These are phyloP conservation scores for Xylophagus ater DNA, from an alignment of 2,888 invertebrate genomes.

Conservation along the genomic window DNA sequence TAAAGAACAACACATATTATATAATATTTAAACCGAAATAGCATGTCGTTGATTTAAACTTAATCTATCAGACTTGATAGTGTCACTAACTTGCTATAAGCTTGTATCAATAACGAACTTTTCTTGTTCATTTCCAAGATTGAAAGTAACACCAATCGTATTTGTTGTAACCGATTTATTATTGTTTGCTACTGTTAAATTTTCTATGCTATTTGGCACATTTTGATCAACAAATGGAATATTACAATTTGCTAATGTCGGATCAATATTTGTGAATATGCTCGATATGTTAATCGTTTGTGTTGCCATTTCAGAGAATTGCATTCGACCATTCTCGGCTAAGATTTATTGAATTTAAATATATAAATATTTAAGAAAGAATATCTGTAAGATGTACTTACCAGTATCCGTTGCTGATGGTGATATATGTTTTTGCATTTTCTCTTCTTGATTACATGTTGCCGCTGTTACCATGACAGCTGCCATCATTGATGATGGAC, in stretches of 20 bases:
- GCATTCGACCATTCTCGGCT: constrained; percentile 30
- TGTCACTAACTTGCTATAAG: constrained; percentile 35
- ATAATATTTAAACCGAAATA: constrained; percentile 28
- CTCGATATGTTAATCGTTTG: constrained; percentile 37
- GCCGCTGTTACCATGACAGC: constrained; percentile 55
- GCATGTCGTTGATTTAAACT: constrained; percentile 31
- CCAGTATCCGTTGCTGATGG: constrained; percentile 39
- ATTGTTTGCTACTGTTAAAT: constrained; percentile 31
- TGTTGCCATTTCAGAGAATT: constrained; percentile 38
- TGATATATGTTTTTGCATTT: constrained; percentile 50
- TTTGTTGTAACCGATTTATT: constrained; percentile 24
- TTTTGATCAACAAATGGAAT: constrained; percentile 38
- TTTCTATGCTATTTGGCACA: constrained; percentile 33
- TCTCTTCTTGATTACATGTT: constrained; percentile 56
- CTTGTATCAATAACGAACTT: constrained; percentile 22
- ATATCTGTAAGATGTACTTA: too few relatives aligned
- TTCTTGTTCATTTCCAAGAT: constrained; percentile 7
- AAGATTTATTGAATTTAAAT: constrained; percentile 2
- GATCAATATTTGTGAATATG: constrained; percentile 34
- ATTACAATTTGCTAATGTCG: constrained; percentile 23
- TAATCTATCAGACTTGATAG: background rate
- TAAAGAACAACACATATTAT: background rate
- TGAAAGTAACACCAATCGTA: constrained; percentile 13
- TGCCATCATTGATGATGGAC: constrained; percentile 56
- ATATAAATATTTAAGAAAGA: constrained; percentile 14